These are phyloP conservation scores for Haplotaxodon microlepis DNA, from an alignment of 2,113 vertebrate genomes.

Conservation along the genomic window DNA sequence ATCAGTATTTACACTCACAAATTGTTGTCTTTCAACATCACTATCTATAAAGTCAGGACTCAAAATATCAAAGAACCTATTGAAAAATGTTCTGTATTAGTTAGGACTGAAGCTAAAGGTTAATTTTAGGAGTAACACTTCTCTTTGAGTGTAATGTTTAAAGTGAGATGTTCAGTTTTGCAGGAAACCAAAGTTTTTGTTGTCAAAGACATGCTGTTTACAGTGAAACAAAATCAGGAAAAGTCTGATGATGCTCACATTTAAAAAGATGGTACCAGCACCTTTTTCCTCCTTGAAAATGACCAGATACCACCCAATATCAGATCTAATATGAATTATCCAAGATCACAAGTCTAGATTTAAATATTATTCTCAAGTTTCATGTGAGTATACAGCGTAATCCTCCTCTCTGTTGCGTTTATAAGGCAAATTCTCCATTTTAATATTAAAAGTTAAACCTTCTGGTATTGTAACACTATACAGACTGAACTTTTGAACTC, in stretches of 20 bases:
- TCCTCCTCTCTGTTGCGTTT: neutral
- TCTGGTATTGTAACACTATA: neutral
- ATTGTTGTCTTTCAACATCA: neutral
- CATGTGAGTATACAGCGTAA: neutral
- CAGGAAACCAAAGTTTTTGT: neutral
- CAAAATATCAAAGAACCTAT: neutral
- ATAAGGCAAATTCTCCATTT: neutral
- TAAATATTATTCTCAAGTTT: neutral
- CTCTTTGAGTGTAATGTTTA: neutral
- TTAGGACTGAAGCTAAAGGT: neutral
- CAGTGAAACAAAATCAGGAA: neutral
- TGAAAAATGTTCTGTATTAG: neutral
- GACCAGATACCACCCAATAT: neutral
- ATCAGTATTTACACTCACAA: neutral
- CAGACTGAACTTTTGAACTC: conserved; percentile 4
- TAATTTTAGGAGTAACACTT: neutral
- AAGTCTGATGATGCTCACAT: neutral
- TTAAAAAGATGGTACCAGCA: neutral
- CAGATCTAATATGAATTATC: neutral
- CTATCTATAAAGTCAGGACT: neutral
- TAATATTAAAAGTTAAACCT: neutral
- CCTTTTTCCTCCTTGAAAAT: neutral
- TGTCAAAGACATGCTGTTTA: neutral
- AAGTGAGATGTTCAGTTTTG: neutral
- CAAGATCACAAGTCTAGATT: neutral